Evolutionary conservation across 1,140 invertebrate genomes (phyloP).

Genomic region (Hycleus phaleratus): DNA sequence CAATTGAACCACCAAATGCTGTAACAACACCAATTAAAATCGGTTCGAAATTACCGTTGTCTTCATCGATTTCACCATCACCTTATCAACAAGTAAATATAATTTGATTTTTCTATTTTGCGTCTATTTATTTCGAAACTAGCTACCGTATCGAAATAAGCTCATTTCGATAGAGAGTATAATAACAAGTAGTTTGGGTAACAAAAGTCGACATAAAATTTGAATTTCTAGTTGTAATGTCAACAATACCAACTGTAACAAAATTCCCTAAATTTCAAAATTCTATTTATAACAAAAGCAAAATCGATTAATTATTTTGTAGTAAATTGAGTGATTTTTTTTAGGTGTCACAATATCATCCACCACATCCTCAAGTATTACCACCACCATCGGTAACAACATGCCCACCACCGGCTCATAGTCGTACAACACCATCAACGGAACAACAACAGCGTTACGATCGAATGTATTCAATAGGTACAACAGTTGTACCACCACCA

Average conservation of each 20-base stretch:
- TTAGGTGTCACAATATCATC: conserved; percentile 49
- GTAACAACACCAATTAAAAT: conserved; percentile 20
- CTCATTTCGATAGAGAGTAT: no score
- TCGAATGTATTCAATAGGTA: conserved; percentile 21
- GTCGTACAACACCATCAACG: conserved; percentile 31
- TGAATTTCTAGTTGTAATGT: no score
- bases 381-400: conserved; percentile 35
- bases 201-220: no score
- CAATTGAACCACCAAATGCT: conserved; percentile 26
- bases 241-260: no score
- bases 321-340: background rate
- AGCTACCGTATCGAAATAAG: no score
- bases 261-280: no score
- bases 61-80: conserved; percentile 54
- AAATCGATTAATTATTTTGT: no score
- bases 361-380: conserved; percentile 29
- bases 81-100: conserved; percentile 49
- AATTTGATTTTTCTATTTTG: background rate
- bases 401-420: conserved; percentile 53
- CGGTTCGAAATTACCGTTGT: conserved; percentile 43
- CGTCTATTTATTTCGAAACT: no score
- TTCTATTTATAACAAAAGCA: no score
- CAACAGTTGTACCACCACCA: conserved; percentile 42
- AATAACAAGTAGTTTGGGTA: no score
- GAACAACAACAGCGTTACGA: conserved; percentile 23